These are phyloP conservation scores for Pantherophis alleghaniensis DNA, from an alignment of 2,797 vertebrate genomes.

Conservation along the genomic window DNA sequence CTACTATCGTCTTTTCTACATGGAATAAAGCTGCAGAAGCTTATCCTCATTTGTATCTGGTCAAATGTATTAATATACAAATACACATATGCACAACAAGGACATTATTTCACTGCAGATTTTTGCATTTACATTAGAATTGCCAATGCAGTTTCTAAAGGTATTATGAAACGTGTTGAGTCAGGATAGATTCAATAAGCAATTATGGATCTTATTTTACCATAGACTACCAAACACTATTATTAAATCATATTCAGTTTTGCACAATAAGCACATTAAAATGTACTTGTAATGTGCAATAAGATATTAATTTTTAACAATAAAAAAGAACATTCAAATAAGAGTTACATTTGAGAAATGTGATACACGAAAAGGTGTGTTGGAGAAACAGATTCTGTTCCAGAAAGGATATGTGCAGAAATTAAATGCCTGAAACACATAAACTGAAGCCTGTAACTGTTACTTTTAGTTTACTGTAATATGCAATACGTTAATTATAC, in stretches of 20 bases:
- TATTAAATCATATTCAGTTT: neutral
- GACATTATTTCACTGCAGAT: neutral
- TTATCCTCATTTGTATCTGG: neutral
- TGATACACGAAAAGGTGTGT: neutral
- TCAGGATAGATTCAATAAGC: neutral
- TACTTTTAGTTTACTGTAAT: neutral
- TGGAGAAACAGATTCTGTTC: neutral
- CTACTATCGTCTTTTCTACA: neutral
- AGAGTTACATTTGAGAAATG: neutral
- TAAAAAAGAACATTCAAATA: neutral
- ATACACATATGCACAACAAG: neutral
- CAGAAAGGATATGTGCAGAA: neutral
- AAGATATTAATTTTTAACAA: neutral
- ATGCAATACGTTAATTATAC: neutral
- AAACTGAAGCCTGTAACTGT: neutral
- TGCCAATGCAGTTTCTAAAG: neutral
- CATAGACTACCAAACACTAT: neutral
- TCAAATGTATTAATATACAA: neutral
- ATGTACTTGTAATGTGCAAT: neutral
- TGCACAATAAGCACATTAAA: neutral
- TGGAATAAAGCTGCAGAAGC: neutral
- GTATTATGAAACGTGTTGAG: neutral
- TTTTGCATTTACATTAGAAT: neutral
- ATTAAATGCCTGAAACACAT: neutral
- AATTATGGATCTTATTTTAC: neutral